Conservation (phyloP, 2,113 vertebrate genomes). For the Gopherus evgoodei region DNA sequence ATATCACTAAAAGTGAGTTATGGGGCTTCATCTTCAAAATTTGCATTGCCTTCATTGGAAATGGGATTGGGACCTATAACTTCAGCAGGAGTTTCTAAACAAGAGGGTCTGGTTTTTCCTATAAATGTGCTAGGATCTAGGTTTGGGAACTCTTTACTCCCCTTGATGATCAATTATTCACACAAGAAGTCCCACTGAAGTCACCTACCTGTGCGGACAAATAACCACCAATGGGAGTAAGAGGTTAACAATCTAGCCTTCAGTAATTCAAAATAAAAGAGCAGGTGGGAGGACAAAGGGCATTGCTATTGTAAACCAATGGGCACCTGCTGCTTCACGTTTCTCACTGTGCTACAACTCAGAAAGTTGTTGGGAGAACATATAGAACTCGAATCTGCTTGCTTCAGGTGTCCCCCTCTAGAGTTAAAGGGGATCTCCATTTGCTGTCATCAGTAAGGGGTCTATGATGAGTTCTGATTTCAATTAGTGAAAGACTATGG, state of each 20-base stretch:
- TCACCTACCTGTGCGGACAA: not conserved
- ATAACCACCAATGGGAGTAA: not conserved
- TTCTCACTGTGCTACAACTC: not conserved
- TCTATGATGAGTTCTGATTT: not conserved
- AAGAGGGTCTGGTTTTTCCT: not conserved
- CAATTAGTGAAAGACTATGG: not conserved
- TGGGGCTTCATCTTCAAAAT: not conserved
- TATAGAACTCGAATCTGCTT: not conserved
- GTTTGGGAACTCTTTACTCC: not conserved
- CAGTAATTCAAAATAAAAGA: not conserved
- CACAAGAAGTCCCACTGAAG: not conserved
- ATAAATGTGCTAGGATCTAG: not conserved
- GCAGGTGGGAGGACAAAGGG: rapidly evolving
- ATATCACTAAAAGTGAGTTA: not conserved
- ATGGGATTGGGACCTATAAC: not conserved
- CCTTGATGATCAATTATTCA: not conserved
- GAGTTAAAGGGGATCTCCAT: not conserved
- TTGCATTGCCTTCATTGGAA: not conserved
- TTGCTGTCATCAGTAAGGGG: not conserved
- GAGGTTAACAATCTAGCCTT: not conserved
- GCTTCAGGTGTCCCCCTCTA: not conserved
- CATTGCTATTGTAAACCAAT: not conserved
- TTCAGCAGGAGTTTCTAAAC: not conserved
- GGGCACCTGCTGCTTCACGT: not conserved
- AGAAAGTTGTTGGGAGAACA: not conserved